Evolutionary conservation across 1,140 invertebrate genomes (phyloP).

Genomic region (Cardiocondyla obscurior): DNA sequence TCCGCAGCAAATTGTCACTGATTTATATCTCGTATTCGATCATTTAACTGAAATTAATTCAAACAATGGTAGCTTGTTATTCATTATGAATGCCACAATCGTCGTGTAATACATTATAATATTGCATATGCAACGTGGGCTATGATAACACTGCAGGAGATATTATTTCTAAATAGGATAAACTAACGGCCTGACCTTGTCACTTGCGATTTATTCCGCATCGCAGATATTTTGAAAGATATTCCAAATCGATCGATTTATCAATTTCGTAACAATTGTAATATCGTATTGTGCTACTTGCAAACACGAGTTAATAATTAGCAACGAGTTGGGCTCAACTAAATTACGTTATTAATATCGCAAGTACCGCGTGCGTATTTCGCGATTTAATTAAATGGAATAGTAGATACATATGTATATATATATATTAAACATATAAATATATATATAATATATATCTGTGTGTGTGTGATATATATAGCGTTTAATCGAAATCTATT

Average conservation of each 20-base stretch:
- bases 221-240: slow-evolving; percentile 8
- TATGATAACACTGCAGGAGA: background rate
- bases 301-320: slow-evolving; percentile 52
- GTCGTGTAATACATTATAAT: background rate
- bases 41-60: slow-evolving; percentile 12
- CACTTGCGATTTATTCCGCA: background rate
- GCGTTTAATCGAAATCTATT: slow-evolving; percentile 50
- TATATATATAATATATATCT: no score
- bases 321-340: slow-evolving; percentile 27
- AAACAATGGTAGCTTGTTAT: background rate
- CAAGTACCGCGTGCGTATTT: slow-evolving; percentile 20
- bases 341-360: slow-evolving; percentile 49
- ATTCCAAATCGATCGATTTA: background rate
- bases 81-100: background rate
- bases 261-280: slow-evolving; percentile 10
- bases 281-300: slow-evolving; percentile 3
- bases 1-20: background rate
- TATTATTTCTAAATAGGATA: background rate
- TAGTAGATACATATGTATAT: slow-evolving; percentile 23
- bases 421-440: no score
- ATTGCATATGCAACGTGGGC: background rate
- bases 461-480: no score
- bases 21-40: background rate
- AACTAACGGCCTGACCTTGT: background rate
- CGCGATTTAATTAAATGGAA: slow-evolving; percentile 48